Base-by-base conservation (phyloP, 2,888 invertebrate genomes). In the Lochmaea crataegi region DNA sequence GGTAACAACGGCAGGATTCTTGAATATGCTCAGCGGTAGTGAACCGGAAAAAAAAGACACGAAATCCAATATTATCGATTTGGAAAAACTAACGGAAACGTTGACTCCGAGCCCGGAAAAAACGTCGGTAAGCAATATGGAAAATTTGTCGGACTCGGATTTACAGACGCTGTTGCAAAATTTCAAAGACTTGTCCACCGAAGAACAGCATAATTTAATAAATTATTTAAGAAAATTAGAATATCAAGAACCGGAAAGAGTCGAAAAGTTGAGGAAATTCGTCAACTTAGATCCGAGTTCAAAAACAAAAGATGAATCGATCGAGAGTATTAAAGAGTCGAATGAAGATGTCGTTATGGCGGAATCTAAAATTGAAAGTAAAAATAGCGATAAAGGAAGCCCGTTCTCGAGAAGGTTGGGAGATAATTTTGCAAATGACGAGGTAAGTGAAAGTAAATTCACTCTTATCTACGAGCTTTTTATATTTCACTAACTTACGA, bases 181-280 rank as follows among this genome's bases (percentile, higher is more conserved):
- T 83, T 94, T 93, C 79, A 94, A 94, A 83, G 94, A 94, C 80
- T 85, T 96, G 14, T 93, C 93, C 0, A 91, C 91, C 0, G 94
- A 94, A 76, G 95, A 96, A 83, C 95, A 96, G 82, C 93, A 94
- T 83, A 93, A 93, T 79, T 88, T 96, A 5, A 95, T 96, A 45
- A 92, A 92, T 0, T 95, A 95, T 83, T 84, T 96, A 73, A 94
- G 94, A 83, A 94, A 94, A 84, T 84, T 96, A 53, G 95, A 96
- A 84, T 91, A 91, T 0, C 90, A 90, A 3, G 93, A 95, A 83
- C 94, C 94, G 0, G 87, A 89, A 56, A 90, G 94, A n/a, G 95
- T 95, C 0, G 94, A 94, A 81, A 90, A 92, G 77, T 85, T 95
- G 58, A 88, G 94, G 10, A 92, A 93, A 83, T 95, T 92, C 84